These are phyloP conservation scores for Hippocampus zosterae DNA, from an alignment of 2,113 vertebrate genomes.

Conservation along the genomic window DNA sequence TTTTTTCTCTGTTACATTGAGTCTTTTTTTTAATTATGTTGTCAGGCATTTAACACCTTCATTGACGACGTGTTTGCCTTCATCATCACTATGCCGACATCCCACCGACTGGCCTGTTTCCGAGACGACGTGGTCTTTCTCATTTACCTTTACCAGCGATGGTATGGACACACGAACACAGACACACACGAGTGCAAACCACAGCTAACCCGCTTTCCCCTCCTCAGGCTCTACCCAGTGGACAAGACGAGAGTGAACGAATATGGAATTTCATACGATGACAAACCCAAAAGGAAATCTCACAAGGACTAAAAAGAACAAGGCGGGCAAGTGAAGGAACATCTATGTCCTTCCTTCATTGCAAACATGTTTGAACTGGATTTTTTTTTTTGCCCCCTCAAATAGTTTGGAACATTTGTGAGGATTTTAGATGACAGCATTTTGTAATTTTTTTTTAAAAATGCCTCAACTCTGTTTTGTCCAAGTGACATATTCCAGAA, in stretches of 20 bases:
- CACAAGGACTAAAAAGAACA: slow-evolving; percentile 74
- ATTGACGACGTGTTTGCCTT: slow-evolving; percentile 98
- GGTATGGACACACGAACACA: slow-evolving; percentile 67
- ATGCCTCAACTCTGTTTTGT: not conserved
- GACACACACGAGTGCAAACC: not conserved
- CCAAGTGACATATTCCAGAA: not conserved
- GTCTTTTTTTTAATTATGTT: not conserved
- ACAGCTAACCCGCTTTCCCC: not conserved
- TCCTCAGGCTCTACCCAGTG: slow-evolving; percentile 93
- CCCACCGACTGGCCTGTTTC: slow-evolving; percentile 96
- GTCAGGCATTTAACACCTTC: slow-evolving; percentile 97
- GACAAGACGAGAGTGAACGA: slow-evolving; percentile 96
- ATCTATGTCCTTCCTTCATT: not conserved
- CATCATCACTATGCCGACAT: slow-evolving; percentile 99
- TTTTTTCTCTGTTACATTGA: no score
- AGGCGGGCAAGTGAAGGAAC: not conserved
- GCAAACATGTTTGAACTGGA: not conserved
- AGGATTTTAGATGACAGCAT: not conserved
- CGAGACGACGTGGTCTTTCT: slow-evolving; percentile 95
- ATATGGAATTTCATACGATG: slow-evolving; percentile 90
- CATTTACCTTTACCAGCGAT: slow-evolving; percentile 97
- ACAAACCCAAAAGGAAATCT: slow-evolving; percentile 76
- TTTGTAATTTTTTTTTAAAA: not conserved
- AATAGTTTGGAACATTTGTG: not conserved
- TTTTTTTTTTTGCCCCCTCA: not conserved